phyloP scores from a whole-genome alignment of 1,140 invertebrate genomes.

The Hycleus phaleratus region DNA sequence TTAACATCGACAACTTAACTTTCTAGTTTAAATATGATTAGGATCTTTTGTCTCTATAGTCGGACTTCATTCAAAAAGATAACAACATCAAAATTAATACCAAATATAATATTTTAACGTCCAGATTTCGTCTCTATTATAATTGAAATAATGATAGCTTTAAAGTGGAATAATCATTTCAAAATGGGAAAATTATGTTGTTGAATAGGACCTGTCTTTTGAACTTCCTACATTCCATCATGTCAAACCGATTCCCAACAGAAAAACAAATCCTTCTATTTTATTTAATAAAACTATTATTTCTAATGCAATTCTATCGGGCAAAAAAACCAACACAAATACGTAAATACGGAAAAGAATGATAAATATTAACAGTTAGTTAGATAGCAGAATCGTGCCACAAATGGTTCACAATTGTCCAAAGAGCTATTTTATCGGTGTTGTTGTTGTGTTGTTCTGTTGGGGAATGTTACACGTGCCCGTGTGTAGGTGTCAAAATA shows the following conservation, averaged over 20 bases:
- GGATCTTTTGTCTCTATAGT: background rate
- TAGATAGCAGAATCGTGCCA: background rate
- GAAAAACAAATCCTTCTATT: background rate
- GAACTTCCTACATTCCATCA: constrained; percentile 22
- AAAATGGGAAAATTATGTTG: no score
- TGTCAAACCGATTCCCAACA: background rate
- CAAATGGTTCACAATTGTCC: background rate
- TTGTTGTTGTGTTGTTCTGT: no score
- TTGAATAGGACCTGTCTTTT: background rate
- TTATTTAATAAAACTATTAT: background rate
- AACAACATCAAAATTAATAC: background rate
- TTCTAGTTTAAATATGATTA: constrained; percentile 10
- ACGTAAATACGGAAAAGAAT: no score
- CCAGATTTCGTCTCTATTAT: constrained; percentile 2
- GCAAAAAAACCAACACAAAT: no score
- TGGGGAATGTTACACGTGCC: background rate
- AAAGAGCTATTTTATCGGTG: background rate
- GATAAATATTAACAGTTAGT: no score
- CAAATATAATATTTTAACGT: background rate
- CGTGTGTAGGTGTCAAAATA: background rate
- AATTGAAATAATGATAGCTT: constrained; percentile 20
- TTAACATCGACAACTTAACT: constrained; percentile 24
- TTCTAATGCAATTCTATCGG: background rate
- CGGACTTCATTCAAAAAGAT: background rate
- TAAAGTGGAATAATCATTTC: background rate